A percentile compares a stretch with the other conserved stretches of the same genome.
Evolutionary conservation across 2,888 invertebrate genomes (phyloP).

Genomic region (Acronicta aceris): DNA sequence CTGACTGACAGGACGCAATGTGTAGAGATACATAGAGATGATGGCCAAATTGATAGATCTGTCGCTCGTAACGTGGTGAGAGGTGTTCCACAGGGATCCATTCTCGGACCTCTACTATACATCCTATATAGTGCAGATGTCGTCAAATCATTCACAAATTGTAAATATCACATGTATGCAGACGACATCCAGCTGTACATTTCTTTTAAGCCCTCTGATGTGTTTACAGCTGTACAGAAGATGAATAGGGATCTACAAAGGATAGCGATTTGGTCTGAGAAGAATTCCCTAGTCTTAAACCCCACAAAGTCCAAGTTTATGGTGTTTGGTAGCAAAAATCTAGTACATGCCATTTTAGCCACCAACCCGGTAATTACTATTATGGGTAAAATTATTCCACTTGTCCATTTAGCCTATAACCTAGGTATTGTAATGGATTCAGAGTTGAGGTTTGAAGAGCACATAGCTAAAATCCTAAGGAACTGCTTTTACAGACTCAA

Average conservation of each 20-base stretch:
- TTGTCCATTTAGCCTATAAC: too few species aligned
- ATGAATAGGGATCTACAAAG: conserved; percentile 23
- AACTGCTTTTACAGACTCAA: too few species aligned
- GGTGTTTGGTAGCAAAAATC: conserved; percentile 14
- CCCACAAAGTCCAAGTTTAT: conserved; percentile 20
- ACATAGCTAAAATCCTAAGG: too few species aligned
- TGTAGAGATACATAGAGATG: conserved; percentile 10
- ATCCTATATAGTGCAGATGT: conserved; percentile 34
- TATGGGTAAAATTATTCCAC: too few species aligned
- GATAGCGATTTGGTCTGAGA: conserved; percentile 16
- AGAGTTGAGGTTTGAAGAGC: too few species aligned
- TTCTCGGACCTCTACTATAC: conserved; percentile 40
- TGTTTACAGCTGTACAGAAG: conserved; percentile 5
- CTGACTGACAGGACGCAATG: conserved; percentile 19
- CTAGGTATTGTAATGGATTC: too few species aligned
- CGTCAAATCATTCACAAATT: conserved; percentile 4
- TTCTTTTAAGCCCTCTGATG: conserved; percentile 15
- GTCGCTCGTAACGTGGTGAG: background rate
- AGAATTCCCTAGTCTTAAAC: conserved; percentile 17
- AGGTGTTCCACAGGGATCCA: conserved; percentile 34
- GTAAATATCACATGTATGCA: conserved; percentile 34
- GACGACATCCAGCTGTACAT: conserved; percentile 34
- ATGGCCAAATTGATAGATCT: conserved; percentile 3
- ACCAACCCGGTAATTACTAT: background rate
- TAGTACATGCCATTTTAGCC: background rate